phyloP scores from a whole-genome alignment of 2,113 vertebrate genomes.

The Hyla sarda region DNA sequence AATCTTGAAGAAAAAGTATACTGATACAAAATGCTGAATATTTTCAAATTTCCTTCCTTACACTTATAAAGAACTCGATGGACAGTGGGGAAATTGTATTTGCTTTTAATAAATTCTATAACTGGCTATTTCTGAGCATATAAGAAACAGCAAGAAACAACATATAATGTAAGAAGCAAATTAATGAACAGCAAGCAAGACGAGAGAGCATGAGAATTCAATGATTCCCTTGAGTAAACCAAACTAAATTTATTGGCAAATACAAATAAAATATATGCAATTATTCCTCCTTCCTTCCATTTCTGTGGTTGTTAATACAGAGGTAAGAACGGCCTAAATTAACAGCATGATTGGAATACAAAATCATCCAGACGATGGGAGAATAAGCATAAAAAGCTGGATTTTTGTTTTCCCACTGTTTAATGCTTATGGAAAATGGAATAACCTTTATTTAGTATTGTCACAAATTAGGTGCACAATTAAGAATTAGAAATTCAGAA shows the following conservation, averaged over 20 bases:
- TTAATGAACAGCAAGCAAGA: slow-evolving; percentile 40
- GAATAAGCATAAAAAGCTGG: neutral
- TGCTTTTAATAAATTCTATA: slow-evolving; percentile 21
- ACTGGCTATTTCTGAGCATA: slow-evolving; percentile 2
- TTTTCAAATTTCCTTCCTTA: neutral
- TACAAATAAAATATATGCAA: slow-evolving; percentile 48
- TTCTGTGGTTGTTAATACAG: slow-evolving; percentile 35
- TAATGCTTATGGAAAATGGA: neutral
- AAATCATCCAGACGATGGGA: slow-evolving; percentile 15
- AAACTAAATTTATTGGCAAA: slow-evolving; percentile 32
- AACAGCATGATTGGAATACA: slow-evolving; percentile 47
- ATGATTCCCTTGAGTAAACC: slow-evolving; percentile 25
- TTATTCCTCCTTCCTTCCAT: slow-evolving; percentile 44
- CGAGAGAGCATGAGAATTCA: slow-evolving; percentile 30
- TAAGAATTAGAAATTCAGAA: neutral
- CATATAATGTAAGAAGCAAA: slow-evolving; percentile 11
- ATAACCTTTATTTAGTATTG: neutral
- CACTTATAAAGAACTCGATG: neutral
- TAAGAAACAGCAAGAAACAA: slow-evolving; percentile 29
- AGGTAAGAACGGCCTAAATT: slow-evolving; percentile 42
- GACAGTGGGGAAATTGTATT: neutral
- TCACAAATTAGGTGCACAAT: neutral
- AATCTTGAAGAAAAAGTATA: neutral
- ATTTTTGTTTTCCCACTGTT: neutral
- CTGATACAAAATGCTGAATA: too few relatives aligned